These are phyloP conservation scores for Nemoura dubitans DNA, from an alignment of 2,888 invertebrate species.

Conservation along the genomic window DNA sequence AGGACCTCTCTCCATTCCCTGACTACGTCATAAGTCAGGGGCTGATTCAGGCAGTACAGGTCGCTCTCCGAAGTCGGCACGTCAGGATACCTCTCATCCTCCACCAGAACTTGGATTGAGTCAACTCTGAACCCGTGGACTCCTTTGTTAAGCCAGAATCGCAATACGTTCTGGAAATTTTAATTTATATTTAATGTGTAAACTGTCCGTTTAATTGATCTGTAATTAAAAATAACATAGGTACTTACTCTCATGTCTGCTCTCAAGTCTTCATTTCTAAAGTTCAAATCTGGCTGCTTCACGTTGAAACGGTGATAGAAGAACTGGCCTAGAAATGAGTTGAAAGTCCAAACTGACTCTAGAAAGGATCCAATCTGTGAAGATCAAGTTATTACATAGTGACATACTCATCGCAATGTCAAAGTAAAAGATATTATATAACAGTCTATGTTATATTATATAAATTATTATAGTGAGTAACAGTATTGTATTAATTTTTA, in stretches of 20 bases:
- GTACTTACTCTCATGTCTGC: slow-evolving; percentile 61
- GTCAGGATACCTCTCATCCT: slow-evolving; percentile 58
- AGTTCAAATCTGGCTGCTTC: slow-evolving; percentile 75
- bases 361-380: slow-evolving; percentile 63
- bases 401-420: no score
- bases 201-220: no score
- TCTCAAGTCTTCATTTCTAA: slow-evolving; percentile 66
- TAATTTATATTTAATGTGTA: no score
- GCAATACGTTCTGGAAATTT: slow-evolving; percentile 64
- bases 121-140: slow-evolving; percentile 80
- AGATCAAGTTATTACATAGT: not conserved
- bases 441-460: no score
- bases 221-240: no score
- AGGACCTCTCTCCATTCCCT: slow-evolving; percentile 68
- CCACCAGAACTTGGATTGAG: slow-evolving; percentile 58
- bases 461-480: not conserved
- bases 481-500: slow-evolving; percentile 54
- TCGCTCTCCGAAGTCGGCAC: slow-evolving; percentile 66
- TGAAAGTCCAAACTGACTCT: slow-evolving; percentile 76
- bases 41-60: slow-evolving; percentile 70
- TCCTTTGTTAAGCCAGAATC: slow-evolving; percentile 78
- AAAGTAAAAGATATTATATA: no score
- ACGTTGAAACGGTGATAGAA: slow-evolving; percentile 74
- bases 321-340: slow-evolving; percentile 68
- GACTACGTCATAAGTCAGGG: slow-evolving; percentile 66